These are phyloP conservation scores for Drosophila subsilvestris DNA, from an alignment of 2,888 invertebrate genomes.

Conservation along the genomic window DNA sequence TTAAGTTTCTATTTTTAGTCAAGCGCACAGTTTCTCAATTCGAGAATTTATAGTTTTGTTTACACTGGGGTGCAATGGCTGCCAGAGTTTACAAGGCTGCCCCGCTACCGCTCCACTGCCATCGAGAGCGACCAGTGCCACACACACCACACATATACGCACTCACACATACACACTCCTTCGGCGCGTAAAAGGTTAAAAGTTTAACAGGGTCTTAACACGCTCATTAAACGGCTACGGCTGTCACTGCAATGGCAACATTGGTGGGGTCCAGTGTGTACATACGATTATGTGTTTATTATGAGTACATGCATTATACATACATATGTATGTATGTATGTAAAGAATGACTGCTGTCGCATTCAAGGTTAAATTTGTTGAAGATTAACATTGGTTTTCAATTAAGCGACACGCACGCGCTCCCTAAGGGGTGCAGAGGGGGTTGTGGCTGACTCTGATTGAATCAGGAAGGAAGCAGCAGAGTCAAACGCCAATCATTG, in stretches of 20 bases:
- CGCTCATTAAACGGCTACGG: slow-evolving; percentile 47
- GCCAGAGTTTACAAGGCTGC: slow-evolving; percentile 11
- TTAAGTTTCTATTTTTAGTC: slow-evolving; percentile 60
- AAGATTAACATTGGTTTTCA: slow-evolving; percentile 79
- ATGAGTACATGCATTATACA: slow-evolving; percentile 5
- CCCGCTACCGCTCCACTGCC: not conserved
- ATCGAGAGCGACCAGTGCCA: not conserved
- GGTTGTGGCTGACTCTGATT: slow-evolving; percentile 17
- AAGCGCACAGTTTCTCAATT: slow-evolving; percentile 50
- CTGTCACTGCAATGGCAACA: slow-evolving; percentile 10
- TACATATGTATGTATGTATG: not conserved
- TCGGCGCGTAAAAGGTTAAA: slow-evolving; percentile 55
- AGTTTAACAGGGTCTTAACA: slow-evolving; percentile 47
- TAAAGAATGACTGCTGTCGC: slow-evolving; percentile 4
- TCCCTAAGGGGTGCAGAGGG: slow-evolving; percentile 10
- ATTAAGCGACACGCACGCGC: slow-evolving; percentile 64
- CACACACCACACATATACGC: not conserved
- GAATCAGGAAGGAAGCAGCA: slow-evolving; percentile 12
- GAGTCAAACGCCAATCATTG: not conserved
- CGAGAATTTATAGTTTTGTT: slow-evolving; percentile 75
- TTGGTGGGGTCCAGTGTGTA: slow-evolving; percentile 11
- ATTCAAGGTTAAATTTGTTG: slow-evolving; percentile 76
- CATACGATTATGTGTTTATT: slow-evolving; percentile 16
- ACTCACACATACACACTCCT: slow-evolving; percentile 5
- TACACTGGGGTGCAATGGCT: slow-evolving; percentile 63